Evolutionary conservation across 1,140 invertebrate species (phyloP).

Genomic region (Hirudo medicinalis): DNA sequence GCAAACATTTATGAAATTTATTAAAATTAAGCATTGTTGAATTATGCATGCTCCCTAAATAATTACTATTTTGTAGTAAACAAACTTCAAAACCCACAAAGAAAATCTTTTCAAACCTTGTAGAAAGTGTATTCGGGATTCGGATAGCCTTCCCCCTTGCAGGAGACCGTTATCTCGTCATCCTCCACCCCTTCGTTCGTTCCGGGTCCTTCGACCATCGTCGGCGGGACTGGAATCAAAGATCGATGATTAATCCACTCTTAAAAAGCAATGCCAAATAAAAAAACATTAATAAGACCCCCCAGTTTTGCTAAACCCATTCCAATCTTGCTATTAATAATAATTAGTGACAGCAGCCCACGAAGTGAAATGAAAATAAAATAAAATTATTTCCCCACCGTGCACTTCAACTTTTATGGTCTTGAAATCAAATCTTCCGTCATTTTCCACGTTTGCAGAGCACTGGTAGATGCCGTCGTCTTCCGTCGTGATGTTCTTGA

Average conservation of each 20-base stretch:
- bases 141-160: conserved; percentile 66
- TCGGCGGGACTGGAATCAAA: conserved; percentile 50
- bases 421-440: conserved; percentile 59
- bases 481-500: conserved; percentile 50
- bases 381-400: conserved; percentile 20
- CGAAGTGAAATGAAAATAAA: too few species aligned
- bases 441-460: conserved; percentile 61
- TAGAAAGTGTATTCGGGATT: conserved; percentile 45
- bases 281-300: too few species aligned
- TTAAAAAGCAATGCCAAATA: too few species aligned
- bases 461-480: conserved; percentile 75
- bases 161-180: conserved; percentile 56
- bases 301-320: too few species aligned
- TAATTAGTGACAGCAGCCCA: too few species aligned
- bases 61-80: neutral
- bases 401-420: conserved; percentile 63
- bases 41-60: neutral
- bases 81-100: neutral
- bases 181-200: conserved; percentile 60
- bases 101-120: conserved; percentile 13
- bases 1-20: neutral
- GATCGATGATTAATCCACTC: too few species aligned
- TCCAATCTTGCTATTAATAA: too few species aligned
- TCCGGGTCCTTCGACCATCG: conserved; percentile 49
- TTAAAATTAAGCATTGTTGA: too few species aligned